These are phyloP conservation scores for Tenthredo scrophulariae DNA, from an alignment of 2,888 invertebrate genomes.

Conservation along the genomic window DNA sequence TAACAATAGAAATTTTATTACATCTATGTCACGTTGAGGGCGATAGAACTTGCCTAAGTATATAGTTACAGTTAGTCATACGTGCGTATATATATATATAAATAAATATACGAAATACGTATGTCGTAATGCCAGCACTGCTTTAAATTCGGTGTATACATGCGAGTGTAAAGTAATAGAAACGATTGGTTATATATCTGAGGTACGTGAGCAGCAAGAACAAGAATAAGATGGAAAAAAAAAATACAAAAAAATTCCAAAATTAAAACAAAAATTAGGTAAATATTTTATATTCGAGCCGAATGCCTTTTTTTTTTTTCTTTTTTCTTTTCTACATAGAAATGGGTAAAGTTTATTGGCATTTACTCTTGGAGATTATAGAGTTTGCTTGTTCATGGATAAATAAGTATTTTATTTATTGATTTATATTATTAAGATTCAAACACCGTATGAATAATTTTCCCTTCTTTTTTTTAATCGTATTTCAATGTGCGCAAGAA, in stretches of 20 bases:
- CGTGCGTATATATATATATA: background rate
- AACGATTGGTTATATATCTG: conserved; percentile 42
- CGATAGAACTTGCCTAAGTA: conserved; percentile 27
- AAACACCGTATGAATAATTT: background rate
- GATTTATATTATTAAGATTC: background rate
- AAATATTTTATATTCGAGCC: background rate
- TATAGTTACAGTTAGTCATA: conserved; percentile 32
- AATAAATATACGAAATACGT: conserved; percentile 15
- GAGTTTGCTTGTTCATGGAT: background rate
- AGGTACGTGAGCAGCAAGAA: conserved; percentile 47
- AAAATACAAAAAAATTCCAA: background rate
- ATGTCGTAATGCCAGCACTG: conserved; percentile 32
- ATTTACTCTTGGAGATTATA: background rate
- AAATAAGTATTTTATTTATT: background rate
- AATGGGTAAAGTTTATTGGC: background rate
- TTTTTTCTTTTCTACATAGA: background rate
- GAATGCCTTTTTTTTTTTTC: background rate
- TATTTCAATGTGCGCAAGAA: background rate
- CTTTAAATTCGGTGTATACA: conserved; percentile 47
- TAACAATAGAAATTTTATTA: background rate
- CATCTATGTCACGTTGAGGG: background rate
- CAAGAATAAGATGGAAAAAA: background rate
- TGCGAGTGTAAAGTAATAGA: conserved; percentile 47
- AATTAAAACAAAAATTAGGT: background rate
- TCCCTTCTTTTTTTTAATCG: background rate